Conservation (phyloP, 1,140 invertebrate species). For the Copidosoma floridanum region DNA sequence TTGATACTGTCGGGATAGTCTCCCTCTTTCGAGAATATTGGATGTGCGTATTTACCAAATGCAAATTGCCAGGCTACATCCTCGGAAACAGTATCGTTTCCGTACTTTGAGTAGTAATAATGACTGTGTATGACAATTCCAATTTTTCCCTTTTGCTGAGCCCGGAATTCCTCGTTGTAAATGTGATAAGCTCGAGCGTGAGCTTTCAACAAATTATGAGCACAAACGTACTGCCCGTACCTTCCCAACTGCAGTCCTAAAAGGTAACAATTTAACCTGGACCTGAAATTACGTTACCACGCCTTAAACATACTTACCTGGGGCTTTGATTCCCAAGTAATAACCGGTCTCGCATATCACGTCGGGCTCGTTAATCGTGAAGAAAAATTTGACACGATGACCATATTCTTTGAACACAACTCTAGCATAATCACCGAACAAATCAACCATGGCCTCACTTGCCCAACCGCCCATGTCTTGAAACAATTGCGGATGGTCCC, state of each 20-base stretch:
- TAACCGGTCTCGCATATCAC: too few species aligned
- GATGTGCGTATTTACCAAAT: slow-evolving; percentile 65
- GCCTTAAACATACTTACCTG: slow-evolving; percentile 33
- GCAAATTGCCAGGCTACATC: slow-evolving; percentile 45
- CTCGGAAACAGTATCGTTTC: slow-evolving; percentile 23
- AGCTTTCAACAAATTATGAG: slow-evolving; percentile 42
- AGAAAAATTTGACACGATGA: slow-evolving; percentile 48
- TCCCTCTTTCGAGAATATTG: slow-evolving; percentile 60
- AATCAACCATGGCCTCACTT: slow-evolving; percentile 60
- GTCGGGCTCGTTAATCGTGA: slow-evolving; percentile 55
- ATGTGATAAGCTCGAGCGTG: slow-evolving; percentile 50
- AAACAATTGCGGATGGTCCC: slow-evolving; percentile 56
- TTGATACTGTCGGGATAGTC: slow-evolving; percentile 64
- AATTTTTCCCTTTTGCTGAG: slow-evolving; percentile 57
- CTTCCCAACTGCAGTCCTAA: not conserved
- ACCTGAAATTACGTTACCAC: not conserved
- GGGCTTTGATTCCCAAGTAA: too few species aligned
- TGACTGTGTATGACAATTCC: slow-evolving; percentile 24
- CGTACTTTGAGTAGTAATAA: slow-evolving; percentile 23
- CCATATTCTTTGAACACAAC: slow-evolving; percentile 55
- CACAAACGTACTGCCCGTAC: slow-evolving; percentile 38
- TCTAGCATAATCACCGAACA: slow-evolving; percentile 58
- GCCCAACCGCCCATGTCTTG: slow-evolving; percentile 65
- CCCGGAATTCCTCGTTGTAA: slow-evolving; percentile 64
- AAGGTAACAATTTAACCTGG: too few species aligned